Conservation (phyloP, 2,797 vertebrate genomes). For the Paedocypris micromegethes region DNA sequence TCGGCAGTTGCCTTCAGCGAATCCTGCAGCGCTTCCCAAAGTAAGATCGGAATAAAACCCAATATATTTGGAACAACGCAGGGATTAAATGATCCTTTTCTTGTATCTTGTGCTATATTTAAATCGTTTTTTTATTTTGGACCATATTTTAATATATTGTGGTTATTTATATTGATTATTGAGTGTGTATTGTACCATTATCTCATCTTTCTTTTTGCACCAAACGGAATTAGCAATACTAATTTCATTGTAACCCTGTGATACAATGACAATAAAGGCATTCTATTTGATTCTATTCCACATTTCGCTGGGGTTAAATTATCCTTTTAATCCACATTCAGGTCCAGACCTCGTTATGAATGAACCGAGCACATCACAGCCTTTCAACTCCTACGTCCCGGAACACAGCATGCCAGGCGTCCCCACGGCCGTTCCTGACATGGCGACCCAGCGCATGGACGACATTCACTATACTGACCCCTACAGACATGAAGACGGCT, state of each 20-base stretch:
- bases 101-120: neutral
- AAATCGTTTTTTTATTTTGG: neutral
- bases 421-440: neutral
- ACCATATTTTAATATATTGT: too few species aligned
- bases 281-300: too few species aligned
- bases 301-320: too few species aligned
- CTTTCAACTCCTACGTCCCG: conserved; percentile 31
- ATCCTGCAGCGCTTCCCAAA: conserved; percentile 53
- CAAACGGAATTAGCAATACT: too few species aligned
- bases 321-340: neutral
- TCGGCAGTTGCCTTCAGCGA: conserved; percentile 61
- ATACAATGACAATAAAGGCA: too few species aligned
- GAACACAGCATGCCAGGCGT: conserved; percentile 23
- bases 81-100: neutral
- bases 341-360: conserved; percentile 17
- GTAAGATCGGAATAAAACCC: conserved; percentile 47
- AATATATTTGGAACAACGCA: neutral
- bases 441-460: conserved; percentile 6
- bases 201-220: too few species aligned
- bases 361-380: conserved; percentile 41
- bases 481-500: conserved; percentile 41
- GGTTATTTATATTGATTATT: too few species aligned
- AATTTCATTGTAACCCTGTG: too few species aligned
- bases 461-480: conserved; percentile 48
- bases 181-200: too few species aligned